Evolutionary conservation across 2,888 invertebrate species (phyloP).

Genomic region (Plebejus anna): DNA sequence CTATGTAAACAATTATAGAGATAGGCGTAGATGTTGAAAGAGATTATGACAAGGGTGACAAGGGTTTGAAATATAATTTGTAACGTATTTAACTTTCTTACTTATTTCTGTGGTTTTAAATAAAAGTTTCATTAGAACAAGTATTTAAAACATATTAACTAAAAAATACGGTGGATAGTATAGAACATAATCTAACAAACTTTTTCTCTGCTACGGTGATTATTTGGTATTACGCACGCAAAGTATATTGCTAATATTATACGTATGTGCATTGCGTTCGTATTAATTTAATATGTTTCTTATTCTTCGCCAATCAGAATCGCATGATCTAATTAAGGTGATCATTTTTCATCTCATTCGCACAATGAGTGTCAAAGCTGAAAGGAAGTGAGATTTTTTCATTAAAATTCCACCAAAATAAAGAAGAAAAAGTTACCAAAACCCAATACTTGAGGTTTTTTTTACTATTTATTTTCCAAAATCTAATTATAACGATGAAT

Average conservation of each 20-base stretch:
- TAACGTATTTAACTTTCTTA: too few species aligned
- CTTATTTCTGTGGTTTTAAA: too few species aligned
- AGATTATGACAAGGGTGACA: too few species aligned
- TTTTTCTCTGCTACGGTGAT: not conserved
- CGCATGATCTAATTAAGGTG: slow-evolving; percentile 26
- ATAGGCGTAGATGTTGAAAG: too few species aligned
- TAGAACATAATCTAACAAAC: not conserved
- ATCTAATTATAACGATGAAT: slow-evolving; percentile 61
- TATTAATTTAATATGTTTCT: not conserved
- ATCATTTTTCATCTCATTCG: slow-evolving; percentile 25
- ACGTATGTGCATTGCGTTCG: not conserved
- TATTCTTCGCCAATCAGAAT: not conserved
- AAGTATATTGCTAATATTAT: not conserved
- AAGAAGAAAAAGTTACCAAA: slow-evolving; percentile 24
- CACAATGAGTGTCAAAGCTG: slow-evolving; percentile 28
- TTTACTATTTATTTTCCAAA: slow-evolving; percentile 46
- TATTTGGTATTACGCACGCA: not conserved
- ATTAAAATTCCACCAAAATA: slow-evolving; percentile 28
- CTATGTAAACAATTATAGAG: too few species aligned
- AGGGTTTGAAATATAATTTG: too few species aligned
- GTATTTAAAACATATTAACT: too few species aligned
- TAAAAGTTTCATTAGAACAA: too few species aligned
- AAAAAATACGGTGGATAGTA: not conserved
- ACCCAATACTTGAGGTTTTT: slow-evolving; percentile 27
- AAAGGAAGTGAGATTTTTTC: slow-evolving; percentile 28